These are phyloP conservation scores for Himalopsyche anomala DNA, from an alignment of 2,888 invertebrate genomes.

Conservation along the genomic window DNA sequence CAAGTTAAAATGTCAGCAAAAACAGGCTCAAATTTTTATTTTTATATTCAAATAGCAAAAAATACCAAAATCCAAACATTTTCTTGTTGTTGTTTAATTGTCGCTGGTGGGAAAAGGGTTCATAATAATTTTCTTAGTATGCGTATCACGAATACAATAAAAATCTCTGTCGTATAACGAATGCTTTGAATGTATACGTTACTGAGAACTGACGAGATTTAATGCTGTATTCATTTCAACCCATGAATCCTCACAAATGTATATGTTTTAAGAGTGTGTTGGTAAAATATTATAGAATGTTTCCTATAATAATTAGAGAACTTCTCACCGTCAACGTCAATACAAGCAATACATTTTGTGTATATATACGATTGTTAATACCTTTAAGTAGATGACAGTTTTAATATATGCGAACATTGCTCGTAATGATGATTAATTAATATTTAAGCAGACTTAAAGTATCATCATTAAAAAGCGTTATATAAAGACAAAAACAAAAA, in stretches of 20 bases:
- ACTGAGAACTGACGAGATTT: slow-evolving; percentile 22
- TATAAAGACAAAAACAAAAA: no score
- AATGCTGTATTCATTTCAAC: slow-evolving; percentile 34
- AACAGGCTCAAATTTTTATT: no score
- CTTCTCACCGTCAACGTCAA: neutral
- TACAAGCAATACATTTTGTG: neutral
- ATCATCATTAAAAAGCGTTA: no score
- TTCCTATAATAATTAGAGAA: neutral
- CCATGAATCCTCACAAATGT: neutral
- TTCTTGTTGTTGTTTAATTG: neutral
- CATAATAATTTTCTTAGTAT: slow-evolving; percentile 22
- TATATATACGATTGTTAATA: neutral
- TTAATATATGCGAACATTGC: slow-evolving; percentile 22
- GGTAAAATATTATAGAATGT: neutral
- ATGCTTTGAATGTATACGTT: neutral
- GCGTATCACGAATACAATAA: slow-evolving; percentile 2
- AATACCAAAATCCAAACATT: no score
- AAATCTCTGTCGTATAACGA: slow-evolving; percentile 12
- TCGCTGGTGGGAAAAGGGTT: neutral
- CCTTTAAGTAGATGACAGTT: neutral
- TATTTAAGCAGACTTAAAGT: neutral
- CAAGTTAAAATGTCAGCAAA: no score
- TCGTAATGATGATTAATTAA: slow-evolving; percentile 34
- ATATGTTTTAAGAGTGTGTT: neutral
- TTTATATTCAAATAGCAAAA: no score